Base-by-base conservation (phyloP, 2,888 invertebrate genomes). In the Perdita meconis region DNA sequence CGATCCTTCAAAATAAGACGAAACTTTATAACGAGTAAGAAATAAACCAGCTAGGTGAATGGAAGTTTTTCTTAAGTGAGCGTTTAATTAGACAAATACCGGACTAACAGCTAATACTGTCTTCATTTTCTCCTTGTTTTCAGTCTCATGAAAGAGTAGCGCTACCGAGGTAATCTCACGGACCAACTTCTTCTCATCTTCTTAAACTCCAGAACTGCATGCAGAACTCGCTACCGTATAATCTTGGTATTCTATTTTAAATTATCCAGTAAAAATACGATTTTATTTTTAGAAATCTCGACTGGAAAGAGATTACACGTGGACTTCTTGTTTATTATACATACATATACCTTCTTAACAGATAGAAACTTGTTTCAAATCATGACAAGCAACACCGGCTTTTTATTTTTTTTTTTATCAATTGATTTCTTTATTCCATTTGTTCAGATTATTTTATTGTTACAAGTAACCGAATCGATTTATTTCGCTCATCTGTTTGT, bases 1-100 rank as follows among this genome's bases (percentile, higher is more conserved):
- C 19, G 40, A 22, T 36, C 51, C 12, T 22, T 16, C 36, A 4
- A 26, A 24, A 24, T 38, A 67, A 30, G 65, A 22, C 60, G 53
- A 42, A 26, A n/a, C 40, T 55, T 47, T 13, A 44, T 75, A 75
- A 60, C 36, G 36, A 19, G 13, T 26, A 44, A 8, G 16, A 53
- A 65, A 59, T 75, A 55, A 66, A 66, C 30, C 42, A 38, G 4
- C 40, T 50, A 51, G 59, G 26, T 60, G 76, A 75, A 76, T 63
- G 51, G 12, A 51, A 57, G 44, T 13, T 56, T 42, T 40, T 44
- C 26, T 53, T 51, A 40, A 69, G 50, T 10, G 44, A 59, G 24
- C 55, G 24, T 68, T 83, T 84, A 78, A 78, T 83, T 83, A 72
- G 63, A 78, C 66, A 78, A 75, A 81, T 78, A 44, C 26, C 57